Evolutionary conservation across 2,797 vertebrate species (phyloP).

Genomic region (Schizothorax lantsangensis): DNA sequence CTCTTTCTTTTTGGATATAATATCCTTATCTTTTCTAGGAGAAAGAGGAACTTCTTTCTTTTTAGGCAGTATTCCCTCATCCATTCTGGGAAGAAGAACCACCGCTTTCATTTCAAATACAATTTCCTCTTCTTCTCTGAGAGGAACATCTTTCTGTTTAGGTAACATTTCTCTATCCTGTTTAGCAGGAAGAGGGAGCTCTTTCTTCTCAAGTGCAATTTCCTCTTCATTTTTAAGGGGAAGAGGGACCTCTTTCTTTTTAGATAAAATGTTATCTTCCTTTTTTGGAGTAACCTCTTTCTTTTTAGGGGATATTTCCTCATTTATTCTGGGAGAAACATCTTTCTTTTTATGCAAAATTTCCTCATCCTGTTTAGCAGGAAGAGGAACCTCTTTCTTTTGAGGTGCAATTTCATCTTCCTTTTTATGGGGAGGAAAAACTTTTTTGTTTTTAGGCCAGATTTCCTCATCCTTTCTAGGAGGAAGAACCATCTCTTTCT

Average conservation of each 20-base stretch:
- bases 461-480: too few relatives aligned
- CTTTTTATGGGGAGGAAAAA: too few relatives aligned
- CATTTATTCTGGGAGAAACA: neutral
- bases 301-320: neutral
- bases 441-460: too few relatives aligned
- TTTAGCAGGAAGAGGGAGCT: neutral
- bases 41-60: neutral
- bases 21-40: neutral
- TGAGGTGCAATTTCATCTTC: too few relatives aligned
- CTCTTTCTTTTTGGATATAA: neutral
- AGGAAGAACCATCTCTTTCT: too few relatives aligned
- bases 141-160: neutral
- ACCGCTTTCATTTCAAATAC: neutral
- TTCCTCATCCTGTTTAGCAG: too few relatives aligned
- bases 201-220: neutral
- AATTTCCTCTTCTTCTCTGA: neutral
- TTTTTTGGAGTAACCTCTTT: neutral
- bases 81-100: neutral
- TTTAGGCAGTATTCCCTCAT: neutral
- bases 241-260: neutral
- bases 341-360: too few relatives aligned
- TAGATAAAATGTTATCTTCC: neutral
- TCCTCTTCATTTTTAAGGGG: neutral
- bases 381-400: too few relatives aligned
- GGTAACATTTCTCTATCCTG: neutral